These are phyloP conservation scores for Noctuana brunneofusca DNA, from an alignment of 2,888 invertebrate species.

Conservation along the genomic window DNA sequence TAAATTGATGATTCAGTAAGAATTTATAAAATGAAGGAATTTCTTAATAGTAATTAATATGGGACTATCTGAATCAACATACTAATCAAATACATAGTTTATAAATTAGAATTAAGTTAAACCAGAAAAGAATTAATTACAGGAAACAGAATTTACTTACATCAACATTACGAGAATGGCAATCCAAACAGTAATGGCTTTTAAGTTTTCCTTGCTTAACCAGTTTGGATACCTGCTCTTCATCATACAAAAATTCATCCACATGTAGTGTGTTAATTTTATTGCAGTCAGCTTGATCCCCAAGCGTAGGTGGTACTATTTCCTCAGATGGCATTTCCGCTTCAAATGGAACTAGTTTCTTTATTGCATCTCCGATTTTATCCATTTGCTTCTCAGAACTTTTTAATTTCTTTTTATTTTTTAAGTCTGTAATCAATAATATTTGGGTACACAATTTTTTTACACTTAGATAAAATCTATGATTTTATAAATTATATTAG, in stretches of 20 bases:
- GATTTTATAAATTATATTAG: background rate
- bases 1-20: too few species aligned
- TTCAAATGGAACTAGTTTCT: slow-evolving; percentile 64
- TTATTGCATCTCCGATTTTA: slow-evolving; percentile 63
- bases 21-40: too few species aligned
- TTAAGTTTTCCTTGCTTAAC: slow-evolving; percentile 61
- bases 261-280: slow-evolving; percentile 73
- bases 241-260: slow-evolving; percentile 88
- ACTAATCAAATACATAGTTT: too few species aligned
- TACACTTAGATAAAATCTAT: background rate
- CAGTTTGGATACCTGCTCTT: slow-evolving; percentile 80
- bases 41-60: too few species aligned
- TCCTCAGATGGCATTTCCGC: slow-evolving; percentile 68
- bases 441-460: background rate
- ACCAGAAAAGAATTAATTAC: too few species aligned
- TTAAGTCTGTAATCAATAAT: slow-evolving; percentile 54
- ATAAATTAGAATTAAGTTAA: too few species aligned
- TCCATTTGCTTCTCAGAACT: slow-evolving; percentile 56
- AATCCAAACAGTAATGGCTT: slow-evolving; percentile 65
- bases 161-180: slow-evolving; percentile 63
- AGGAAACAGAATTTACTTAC: slow-evolving; percentile 42
- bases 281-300: slow-evolving; percentile 80
- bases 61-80: too few species aligned
- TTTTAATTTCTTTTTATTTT: slow-evolving; percentile 51
- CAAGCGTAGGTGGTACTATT: slow-evolving; percentile 66